Conservation (phyloP, 2,113 vertebrate genomes). For the Leucopsar rothschildi region DNA sequence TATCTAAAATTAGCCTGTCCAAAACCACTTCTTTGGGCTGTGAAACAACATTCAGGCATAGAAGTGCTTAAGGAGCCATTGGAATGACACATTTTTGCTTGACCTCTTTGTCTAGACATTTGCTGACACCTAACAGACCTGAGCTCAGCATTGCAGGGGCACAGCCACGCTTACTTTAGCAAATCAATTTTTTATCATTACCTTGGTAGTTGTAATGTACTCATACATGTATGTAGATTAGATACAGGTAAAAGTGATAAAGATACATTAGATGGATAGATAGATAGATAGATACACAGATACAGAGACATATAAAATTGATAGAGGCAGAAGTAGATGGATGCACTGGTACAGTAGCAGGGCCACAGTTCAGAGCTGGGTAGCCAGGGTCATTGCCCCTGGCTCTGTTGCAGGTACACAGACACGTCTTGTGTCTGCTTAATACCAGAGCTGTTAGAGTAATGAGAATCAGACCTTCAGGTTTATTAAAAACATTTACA, state of each 20-base stretch:
- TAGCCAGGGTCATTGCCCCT: not conserved
- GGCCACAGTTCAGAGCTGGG: not conserved
- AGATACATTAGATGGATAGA: not conserved
- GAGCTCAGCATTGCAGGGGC: not conserved
- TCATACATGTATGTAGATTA: not conserved
- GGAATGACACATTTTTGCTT: not conserved
- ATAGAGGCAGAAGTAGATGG: not conserved
- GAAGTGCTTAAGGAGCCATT: not conserved
- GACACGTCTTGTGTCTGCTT: not conserved
- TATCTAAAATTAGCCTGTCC: not conserved
- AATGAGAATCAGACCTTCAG: not conserved
- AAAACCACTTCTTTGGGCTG: not conserved
- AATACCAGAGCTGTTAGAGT: not conserved
- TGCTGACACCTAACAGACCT: not conserved
- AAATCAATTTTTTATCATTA: not conserved
- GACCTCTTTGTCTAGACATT: not conserved
- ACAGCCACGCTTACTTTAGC: not conserved
- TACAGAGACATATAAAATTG: not conserved
- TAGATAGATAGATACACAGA: not conserved
- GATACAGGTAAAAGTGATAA: not conserved
- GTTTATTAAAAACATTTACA: not conserved
- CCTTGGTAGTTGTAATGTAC: not conserved
- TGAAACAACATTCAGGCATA: not conserved
- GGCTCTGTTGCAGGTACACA: not conserved
- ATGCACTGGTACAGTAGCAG: rapidly evolving